These are phyloP conservation scores for Thamnaconus septentrionalis DNA, from an alignment of 2,113 vertebrate species.

Conservation along the genomic window DNA sequence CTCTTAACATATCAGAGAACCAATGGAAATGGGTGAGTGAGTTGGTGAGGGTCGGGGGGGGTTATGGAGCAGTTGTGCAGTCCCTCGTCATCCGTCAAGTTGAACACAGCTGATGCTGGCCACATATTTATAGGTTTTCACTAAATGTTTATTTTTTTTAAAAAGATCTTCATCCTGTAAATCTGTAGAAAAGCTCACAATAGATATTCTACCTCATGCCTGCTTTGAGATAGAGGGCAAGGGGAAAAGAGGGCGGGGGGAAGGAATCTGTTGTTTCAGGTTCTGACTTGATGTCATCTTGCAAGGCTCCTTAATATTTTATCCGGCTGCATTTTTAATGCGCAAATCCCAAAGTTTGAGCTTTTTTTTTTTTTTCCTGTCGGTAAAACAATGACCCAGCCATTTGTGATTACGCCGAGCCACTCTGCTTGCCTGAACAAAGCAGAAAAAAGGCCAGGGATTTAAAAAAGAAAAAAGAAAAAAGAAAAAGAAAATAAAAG, in stretches of 20 bases:
- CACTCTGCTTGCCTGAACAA: slow-evolving; percentile 49
- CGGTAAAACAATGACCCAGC: slow-evolving; percentile 73
- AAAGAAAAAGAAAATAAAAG: too few species aligned
- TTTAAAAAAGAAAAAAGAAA: neutral
- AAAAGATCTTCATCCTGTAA: slow-evolving; percentile 9
- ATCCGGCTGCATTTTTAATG: slow-evolving; percentile 73
- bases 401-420: slow-evolving; percentile 69
- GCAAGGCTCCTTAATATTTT: slow-evolving; percentile 73
- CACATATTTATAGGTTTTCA: slow-evolving; percentile 8
- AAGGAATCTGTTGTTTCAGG: slow-evolving; percentile 16
- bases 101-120: slow-evolving; percentile 18
- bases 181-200: slow-evolving; percentile 9
- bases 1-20: slow-evolving; percentile 57
- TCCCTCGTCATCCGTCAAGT: slow-evolving; percentile 38
- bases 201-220: slow-evolving; percentile 3
- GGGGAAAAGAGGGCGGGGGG: neutral
- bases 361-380: slow-evolving; percentile 52
- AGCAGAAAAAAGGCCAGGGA: slow-evolving; percentile 34
- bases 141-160: slow-evolving; percentile 12
- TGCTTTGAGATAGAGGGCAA: slow-evolving; percentile 10
- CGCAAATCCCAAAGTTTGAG: slow-evolving; percentile 59
- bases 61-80: slow-evolving; percentile 18
- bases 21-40: slow-evolving; percentile 39
- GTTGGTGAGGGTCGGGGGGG: too few species aligned
- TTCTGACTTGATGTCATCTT: slow-evolving; percentile 44